A percentile compares a stretch with the other conserved stretches of the same genome.
phyloP scores from a whole-genome alignment of 2,797 vertebrate species.

The Silurus lanzhouensis region DNA sequence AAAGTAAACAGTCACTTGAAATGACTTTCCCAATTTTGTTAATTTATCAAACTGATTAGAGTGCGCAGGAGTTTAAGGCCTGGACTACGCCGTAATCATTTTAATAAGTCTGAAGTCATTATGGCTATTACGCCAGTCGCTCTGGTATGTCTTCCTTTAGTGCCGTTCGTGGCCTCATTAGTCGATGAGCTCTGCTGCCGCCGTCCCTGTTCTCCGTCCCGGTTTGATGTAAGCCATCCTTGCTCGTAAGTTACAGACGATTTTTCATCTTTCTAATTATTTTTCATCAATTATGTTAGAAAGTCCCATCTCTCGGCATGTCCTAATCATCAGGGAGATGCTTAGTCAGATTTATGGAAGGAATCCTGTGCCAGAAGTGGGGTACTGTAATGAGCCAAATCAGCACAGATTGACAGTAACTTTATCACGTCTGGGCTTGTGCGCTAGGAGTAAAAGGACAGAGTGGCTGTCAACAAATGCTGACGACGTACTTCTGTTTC shows the following conservation, averaged over 20 bases:
- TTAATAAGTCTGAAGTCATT: conserved; percentile 36
- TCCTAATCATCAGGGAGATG: conserved; percentile 43
- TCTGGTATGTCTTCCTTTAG: conserved; percentile 27
- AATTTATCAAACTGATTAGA: neutral
- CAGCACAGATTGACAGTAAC: conserved; percentile 39
- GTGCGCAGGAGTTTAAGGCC: neutral
- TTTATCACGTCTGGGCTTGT: conserved; percentile 38
- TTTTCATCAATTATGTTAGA: conserved; percentile 59
- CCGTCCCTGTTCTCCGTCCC: conserved; percentile 26
- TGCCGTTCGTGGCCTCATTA: conserved; percentile 34
- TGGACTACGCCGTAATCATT: neutral
- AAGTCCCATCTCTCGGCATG: conserved; percentile 38
- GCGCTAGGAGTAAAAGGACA: conserved; percentile 27
- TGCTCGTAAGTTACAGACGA: conserved; percentile 59
- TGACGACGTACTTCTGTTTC: conserved; percentile 42
- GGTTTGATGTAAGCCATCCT: conserved; percentile 65
- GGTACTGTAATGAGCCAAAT: conserved; percentile 37
- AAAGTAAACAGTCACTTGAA: neutral
- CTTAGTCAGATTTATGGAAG: conserved; percentile 51
- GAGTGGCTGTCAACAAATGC: conserved; percentile 49
- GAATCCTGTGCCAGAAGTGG: conserved; percentile 44
- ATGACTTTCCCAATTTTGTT: neutral
- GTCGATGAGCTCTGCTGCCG: conserved; percentile 47
- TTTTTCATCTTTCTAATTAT: conserved; percentile 62
- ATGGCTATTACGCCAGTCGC: neutral